These are phyloP conservation scores for Datnioides undecimradiatus DNA, from an alignment of 2,113 vertebrate genomes.

Conservation along the genomic window DNA sequence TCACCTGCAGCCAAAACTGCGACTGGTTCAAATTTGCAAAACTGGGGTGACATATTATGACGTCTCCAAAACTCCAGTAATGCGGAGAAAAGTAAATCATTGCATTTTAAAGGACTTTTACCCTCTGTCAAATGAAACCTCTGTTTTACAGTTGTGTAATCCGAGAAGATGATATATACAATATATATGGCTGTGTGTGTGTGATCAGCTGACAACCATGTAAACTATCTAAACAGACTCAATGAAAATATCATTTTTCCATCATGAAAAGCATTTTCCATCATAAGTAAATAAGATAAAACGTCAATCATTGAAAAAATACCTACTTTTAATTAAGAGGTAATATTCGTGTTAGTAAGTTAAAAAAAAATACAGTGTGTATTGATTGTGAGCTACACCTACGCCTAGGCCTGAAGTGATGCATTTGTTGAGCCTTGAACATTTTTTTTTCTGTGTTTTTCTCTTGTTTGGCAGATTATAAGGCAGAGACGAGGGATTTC, in stretches of 20 bases:
- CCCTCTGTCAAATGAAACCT: background rate
- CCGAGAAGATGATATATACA: background rate
- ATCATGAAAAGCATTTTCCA: background rate
- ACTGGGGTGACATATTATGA: background rate
- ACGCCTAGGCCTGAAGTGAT: slow-evolving; percentile 53
- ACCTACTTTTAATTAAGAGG: slow-evolving; percentile 24
- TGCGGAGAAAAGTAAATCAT: no score
- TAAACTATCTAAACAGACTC: background rate
- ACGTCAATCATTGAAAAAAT: background rate
- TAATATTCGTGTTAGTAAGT: slow-evolving; percentile 20
- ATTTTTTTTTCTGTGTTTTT: slow-evolving; percentile 59
- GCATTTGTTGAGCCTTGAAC: slow-evolving; percentile 74
- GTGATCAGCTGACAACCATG: background rate
- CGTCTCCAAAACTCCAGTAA: background rate
- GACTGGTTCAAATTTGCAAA: background rate
- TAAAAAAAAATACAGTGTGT: background rate
- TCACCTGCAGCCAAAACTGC: background rate
- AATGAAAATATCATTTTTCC: slow-evolving; percentile 3
- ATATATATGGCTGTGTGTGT: no score
- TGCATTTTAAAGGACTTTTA: background rate
- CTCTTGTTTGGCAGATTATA: slow-evolving; percentile 80
- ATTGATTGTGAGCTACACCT: slow-evolving; percentile 48
- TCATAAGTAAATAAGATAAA: background rate
- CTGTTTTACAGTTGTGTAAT: background rate
- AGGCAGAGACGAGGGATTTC: slow-evolving; percentile 81